These are phyloP conservation scores for Urophycis tenuis DNA, from an alignment of 2,797 vertebrate species.

Conservation along the genomic window DNA sequence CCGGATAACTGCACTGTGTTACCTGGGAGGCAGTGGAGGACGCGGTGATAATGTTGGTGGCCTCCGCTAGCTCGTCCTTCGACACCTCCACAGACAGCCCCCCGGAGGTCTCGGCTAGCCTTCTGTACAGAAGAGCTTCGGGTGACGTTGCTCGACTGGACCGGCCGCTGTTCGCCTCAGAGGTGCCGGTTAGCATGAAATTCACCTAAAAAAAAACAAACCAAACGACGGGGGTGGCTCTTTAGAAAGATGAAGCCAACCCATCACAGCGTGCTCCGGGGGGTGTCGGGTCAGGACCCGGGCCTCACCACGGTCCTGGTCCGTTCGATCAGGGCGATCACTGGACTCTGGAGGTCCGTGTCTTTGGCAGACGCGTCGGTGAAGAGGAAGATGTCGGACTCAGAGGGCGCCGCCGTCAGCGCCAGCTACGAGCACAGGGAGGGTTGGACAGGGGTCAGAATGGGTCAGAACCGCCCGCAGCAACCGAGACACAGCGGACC, in stretches of 20 bases:
- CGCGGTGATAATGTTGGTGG: slow-evolving; percentile 47
- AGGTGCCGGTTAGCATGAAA: slow-evolving; percentile 55
- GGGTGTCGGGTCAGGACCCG: too few relatives aligned
- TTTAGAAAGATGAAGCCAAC: not conserved
- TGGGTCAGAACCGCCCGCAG: too few relatives aligned
- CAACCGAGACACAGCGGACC: not conserved
- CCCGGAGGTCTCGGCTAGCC: slow-evolving; percentile 61
- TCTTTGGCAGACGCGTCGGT: slow-evolving; percentile 63
- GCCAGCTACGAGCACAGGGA: slow-evolving; percentile 47
- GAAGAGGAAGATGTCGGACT: slow-evolving; percentile 66
- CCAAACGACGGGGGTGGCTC: not conserved
- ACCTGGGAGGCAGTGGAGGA: slow-evolving; percentile 56
- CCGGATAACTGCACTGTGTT: slow-evolving; percentile 6
- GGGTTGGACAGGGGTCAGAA: not conserved
- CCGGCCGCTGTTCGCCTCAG: not conserved
- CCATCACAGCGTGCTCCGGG: too few relatives aligned
- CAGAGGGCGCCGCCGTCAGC: slow-evolving; percentile 40
- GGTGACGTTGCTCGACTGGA: not conserved
- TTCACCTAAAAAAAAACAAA: slow-evolving; percentile 57
- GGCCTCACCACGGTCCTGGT: slow-evolving; percentile 53
- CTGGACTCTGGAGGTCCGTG: slow-evolving; percentile 35
- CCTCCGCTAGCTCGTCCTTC: slow-evolving; percentile 41
- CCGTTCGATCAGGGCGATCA: slow-evolving; percentile 55
- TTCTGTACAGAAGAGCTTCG: slow-evolving; percentile 50
- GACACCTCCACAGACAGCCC: slow-evolving; percentile 54